Base-by-base conservation (phyloP, 2,797 vertebrate species). In the Amphiprion clarkii region DNA sequence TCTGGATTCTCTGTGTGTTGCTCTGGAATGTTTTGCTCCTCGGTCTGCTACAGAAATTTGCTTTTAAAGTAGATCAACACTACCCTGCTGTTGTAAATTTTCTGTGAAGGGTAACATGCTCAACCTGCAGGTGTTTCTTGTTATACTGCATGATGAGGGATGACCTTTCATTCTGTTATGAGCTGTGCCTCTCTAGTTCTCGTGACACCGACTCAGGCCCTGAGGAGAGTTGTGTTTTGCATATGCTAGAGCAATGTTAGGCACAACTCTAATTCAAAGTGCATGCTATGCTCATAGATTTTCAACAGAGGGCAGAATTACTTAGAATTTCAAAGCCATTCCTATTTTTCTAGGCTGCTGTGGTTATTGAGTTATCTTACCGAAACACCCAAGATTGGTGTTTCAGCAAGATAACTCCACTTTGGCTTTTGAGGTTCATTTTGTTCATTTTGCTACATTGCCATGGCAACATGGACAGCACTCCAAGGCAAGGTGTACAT, bases 281-380 rank as follows among this genome's bases (percentile, higher is more conserved):
- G 31, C 23, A 23, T 88, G 82, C 42, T 60, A 10, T 89, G 53
- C 66, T 74, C 36, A 39, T 27, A 67, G 12, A 74, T 9, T 36
- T 36, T 76, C 90, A 87, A 49, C 66, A 91, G 88, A 49, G 88
- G 91, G 88, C 90, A 91, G 74, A 64, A 76, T 27, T 74, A 74
- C 66, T 44, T 63, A 52, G 14, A 49, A 25, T 27, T 73, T 74
- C 9, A 46, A 8, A 61, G 10, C 36, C 16, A 31, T 44, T 14
- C 5, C 39, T 23, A 29, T 27, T 8, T 53, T 67, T 61, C 23
- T n/a, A 33, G 11, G 13, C 1, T n/a, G 9, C 49, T 65, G 46
- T 27, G 31, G 12, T 65, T 21, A 67, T 53, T 6, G 6, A 23
- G 5, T 19, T 17, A 59, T 51, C 69, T 65, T 27, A 3, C 51